Conservation (phyloP, 2,888 invertebrate genomes). For the Hemistola chrysoprasaria region DNA sequence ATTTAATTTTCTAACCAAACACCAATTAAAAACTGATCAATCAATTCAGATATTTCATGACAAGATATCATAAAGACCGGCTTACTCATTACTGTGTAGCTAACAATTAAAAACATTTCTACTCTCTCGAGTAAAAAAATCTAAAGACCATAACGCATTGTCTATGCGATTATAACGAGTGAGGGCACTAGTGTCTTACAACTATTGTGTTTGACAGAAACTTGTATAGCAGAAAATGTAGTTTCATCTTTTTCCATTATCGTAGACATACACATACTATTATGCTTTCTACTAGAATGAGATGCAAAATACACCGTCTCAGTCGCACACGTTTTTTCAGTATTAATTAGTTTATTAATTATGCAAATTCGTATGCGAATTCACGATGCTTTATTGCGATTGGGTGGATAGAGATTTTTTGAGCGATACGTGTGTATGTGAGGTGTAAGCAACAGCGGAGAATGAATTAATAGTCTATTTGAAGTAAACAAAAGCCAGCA, state of each 20-base stretch:
- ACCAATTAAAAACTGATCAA: slow-evolving; percentile 41
- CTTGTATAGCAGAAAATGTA: too few species aligned
- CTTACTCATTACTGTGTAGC: slow-evolving; percentile 38
- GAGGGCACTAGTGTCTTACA: too few species aligned
- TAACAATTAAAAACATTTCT: slow-evolving; percentile 51
- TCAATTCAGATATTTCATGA: slow-evolving; percentile 40
- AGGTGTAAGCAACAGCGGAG: slow-evolving; percentile 31
- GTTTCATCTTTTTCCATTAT: too few species aligned
- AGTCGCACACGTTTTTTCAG: slow-evolving; percentile 62
- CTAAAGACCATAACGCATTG: too few species aligned
- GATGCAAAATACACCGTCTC: slow-evolving; percentile 23
- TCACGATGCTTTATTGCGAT: slow-evolving; percentile 70
- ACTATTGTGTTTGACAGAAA: too few species aligned
- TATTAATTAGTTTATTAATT: slow-evolving; percentile 77
- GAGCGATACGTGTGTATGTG: slow-evolving; percentile 20
- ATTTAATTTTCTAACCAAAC: slow-evolving; percentile 36
- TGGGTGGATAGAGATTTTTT: slow-evolving; percentile 65
- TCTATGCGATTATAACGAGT: too few species aligned
- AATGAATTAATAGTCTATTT: neutral
- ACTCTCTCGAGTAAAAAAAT: slow-evolving; percentile 29
- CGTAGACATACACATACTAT: too few species aligned
- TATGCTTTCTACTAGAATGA: slow-evolving; percentile 47
- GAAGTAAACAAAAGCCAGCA: neutral
- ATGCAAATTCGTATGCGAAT: slow-evolving; percentile 77
- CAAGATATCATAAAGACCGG: slow-evolving; percentile 39